Evolutionary conservation across 2,113 vertebrate genomes (phyloP).

Genomic region (Siniperca chuatsi): DNA sequence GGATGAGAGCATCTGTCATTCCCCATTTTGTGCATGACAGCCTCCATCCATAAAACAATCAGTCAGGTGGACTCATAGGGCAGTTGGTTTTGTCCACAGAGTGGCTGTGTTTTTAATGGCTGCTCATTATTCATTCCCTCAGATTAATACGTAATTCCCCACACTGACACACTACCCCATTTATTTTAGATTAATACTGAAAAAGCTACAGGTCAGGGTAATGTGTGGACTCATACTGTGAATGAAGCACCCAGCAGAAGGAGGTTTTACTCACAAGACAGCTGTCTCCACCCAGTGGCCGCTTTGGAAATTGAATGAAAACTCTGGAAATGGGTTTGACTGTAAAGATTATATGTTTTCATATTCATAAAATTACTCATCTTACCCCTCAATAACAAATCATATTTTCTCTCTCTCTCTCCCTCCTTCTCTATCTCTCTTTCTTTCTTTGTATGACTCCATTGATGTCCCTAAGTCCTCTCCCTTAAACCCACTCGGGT

Average conservation of each 20-base stretch:
- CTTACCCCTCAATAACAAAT: constrained; percentile 19
- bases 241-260: constrained; percentile 13
- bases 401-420: constrained; percentile 17
- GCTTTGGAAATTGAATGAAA: constrained; percentile 27
- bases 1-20: constrained; percentile 73
- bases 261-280: constrained; percentile 64
- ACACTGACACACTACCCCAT: constrained; percentile 66
- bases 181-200: constrained; percentile 74
- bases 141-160: constrained; percentile 69
- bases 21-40: constrained; percentile 70
- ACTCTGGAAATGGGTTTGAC: constrained; percentile 1
- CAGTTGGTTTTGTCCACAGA: constrained; percentile 52
- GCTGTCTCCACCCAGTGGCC: constrained; percentile 84
- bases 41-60: constrained; percentile 73
- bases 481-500: constrained; percentile 62
- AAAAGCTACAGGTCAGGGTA: constrained; percentile 71
- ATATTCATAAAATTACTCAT: constrained; percentile 55
- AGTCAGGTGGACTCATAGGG: constrained; percentile 62
- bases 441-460: constrained; percentile 26
- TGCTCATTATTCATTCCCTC: constrained; percentile 71
- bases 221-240: constrained; percentile 44
- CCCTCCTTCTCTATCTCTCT: constrained; percentile 7
- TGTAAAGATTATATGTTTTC: constrained; percentile 39
- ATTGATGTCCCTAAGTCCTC: constrained; percentile 55
- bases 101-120: constrained; percentile 66